phyloP scores from a whole-genome alignment of 2,888 invertebrate genomes.

The Cremastinae sp. region DNA sequence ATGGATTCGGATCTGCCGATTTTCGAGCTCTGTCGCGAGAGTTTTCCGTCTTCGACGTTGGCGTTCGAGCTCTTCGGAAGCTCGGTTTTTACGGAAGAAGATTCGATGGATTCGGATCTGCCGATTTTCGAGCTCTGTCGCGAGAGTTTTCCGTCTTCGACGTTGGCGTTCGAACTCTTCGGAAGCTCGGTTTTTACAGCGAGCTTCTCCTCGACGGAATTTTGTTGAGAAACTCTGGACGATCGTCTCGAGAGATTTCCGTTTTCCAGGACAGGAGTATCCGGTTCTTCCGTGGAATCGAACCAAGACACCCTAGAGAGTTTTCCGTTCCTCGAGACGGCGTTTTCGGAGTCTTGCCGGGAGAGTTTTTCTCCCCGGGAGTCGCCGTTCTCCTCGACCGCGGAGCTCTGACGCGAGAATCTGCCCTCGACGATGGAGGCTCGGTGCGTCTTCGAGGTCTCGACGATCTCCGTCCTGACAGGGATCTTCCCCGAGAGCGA shows the following conservation, averaged over 20 bases:
- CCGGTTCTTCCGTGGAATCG: slow-evolving; percentile 55
- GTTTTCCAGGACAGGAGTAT: slow-evolving; percentile 42
- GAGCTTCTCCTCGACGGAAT: slow-evolving; percentile 56
- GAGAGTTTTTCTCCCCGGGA: slow-evolving; percentile 39
- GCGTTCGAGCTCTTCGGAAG: slow-evolving; percentile 45
- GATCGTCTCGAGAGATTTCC: slow-evolving; percentile 63
- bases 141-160: slow-evolving; percentile 56
- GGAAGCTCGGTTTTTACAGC: slow-evolving; percentile 30
- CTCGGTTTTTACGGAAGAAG: slow-evolving; percentile 40
- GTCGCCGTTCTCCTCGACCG: slow-evolving; percentile 49
- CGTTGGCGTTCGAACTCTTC: slow-evolving; percentile 42
- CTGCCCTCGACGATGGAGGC: slow-evolving; percentile 59
- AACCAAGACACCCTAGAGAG: slow-evolving; percentile 58
- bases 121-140: slow-evolving; percentile 63
- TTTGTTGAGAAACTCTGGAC: slow-evolving; percentile 57
- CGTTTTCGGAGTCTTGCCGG: slow-evolving; percentile 55
- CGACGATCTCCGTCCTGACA: slow-evolving; percentile 56
- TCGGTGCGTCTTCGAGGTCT: slow-evolving; percentile 51
- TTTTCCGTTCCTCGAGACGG: slow-evolving; percentile 52
- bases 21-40: slow-evolving; percentile 62
- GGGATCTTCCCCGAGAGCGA: slow-evolving; percentile 77
- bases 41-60: slow-evolving; percentile 48
- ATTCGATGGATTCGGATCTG: slow-evolving; percentile 64
- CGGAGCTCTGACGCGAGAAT: slow-evolving; percentile 54
- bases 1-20: slow-evolving; percentile 64